These are phyloP conservation scores for Dryadula phaetusa DNA, from an alignment of 2,888 invertebrate species.

Conservation along the genomic window DNA sequence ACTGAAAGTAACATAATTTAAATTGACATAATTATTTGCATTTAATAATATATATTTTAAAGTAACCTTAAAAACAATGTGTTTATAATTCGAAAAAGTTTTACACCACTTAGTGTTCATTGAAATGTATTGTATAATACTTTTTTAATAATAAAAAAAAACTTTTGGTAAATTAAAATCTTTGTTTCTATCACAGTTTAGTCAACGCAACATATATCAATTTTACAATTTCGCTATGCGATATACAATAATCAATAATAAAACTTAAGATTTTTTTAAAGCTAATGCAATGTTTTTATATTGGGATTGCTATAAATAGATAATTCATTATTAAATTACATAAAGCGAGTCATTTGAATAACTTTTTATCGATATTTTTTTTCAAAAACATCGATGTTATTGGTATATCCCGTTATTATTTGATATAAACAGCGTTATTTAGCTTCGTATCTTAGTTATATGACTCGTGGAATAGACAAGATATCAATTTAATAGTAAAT, in stretches of 20 bases:
- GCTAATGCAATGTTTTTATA: not conserved
- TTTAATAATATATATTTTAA: not conserved
- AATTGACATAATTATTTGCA: not conserved
- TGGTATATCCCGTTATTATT: no score
- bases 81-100: not conserved
- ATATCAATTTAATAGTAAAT: not conserved
- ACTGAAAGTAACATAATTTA: not conserved
- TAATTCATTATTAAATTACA: no score
- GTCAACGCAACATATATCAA: not conserved
- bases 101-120: not conserved
- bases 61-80: not conserved
- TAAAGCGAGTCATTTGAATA: no score
- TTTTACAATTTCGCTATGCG: conserved; percentile 2
- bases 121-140: not conserved
- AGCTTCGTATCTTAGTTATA: no score
- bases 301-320: not conserved
- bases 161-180: conserved; percentile 28
- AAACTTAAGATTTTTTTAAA: conserved; percentile 3
- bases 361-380: no score
- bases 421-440: no score
- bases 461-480: not conserved
- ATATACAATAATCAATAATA: not conserved
- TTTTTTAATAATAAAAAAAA: not conserved
- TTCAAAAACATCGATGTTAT: no score
- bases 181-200: conserved; percentile 32